Evolutionary conservation across 2,888 invertebrate genomes (phyloP), one percentile per base, ranked within the genome.

Genomic region (Perdita meconis): DNA sequence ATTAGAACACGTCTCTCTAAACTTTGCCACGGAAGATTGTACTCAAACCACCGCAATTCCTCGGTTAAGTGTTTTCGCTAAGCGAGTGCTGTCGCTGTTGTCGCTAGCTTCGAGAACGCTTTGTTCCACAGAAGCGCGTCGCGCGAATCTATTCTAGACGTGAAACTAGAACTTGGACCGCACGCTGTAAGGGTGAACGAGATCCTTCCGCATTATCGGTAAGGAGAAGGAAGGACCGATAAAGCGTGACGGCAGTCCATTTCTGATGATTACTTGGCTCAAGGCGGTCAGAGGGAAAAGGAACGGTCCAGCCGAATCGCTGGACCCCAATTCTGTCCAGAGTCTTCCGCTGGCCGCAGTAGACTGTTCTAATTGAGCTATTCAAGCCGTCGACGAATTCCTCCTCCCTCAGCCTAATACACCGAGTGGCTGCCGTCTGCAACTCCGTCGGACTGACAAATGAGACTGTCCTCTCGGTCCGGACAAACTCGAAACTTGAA

Each of bases 321-420:
- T 5, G 12, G 19, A 13, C 30, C 16, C 22, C 40, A 68, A 53
- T 55, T 34, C 22, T 42, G 22, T 42, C 24, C 65, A 0, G 40
- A 53, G 42, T 60, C 61, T 38, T 53, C 53, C 53, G 30, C 30
- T 30, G 30, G 30, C 30, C 30, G 68, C 10, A 2, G 24, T n/a
- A 16, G 53, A 55, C 44, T 24, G 67, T 38, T 56, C 68, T 70
- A 70, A 70, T 66, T 70, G 47, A 67, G 68, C 67, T 40, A 56
- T 70, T 66, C 68, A 56, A 16, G 3, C 22, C 26, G 56, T 44
- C 53, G 26, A 47, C 66, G 67, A 13, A 70, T 30, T 66, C 38
- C 70, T 50, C 40, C 67, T 57, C 50, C 56, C 57, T 44, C 65
- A 64, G 22, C 26, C 36, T 66, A 38, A 70, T 67, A 56, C 44